These are phyloP conservation scores for Noctua fimbriata DNA, from an alignment of 2,888 invertebrate genomes.

Conservation along the genomic window DNA sequence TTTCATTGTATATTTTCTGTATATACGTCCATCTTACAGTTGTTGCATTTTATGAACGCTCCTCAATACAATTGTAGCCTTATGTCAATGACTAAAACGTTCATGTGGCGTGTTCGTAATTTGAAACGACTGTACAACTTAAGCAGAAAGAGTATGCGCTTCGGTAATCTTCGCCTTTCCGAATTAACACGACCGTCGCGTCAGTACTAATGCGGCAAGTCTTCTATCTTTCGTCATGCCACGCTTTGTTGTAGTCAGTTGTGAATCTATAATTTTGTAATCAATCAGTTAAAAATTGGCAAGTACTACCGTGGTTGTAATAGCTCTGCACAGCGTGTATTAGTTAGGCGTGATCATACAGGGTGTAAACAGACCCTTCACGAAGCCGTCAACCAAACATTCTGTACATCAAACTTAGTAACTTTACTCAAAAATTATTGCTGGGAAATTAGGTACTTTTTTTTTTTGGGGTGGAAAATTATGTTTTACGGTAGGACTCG, in stretches of 20 bases:
- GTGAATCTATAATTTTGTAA: neutral
- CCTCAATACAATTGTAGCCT: neutral
- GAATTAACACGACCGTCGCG: neutral
- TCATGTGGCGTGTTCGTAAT: neutral
- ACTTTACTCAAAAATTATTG: too few relatives aligned
- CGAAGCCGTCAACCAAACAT: too few relatives aligned
- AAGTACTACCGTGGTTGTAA: too few relatives aligned
- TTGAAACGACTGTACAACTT: neutral
- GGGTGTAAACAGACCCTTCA: too few relatives aligned
- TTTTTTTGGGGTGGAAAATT: too few relatives aligned
- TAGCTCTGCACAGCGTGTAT: too few relatives aligned
- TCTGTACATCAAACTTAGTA: too few relatives aligned
- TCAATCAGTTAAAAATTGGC: neutral
- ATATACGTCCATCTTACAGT: neutral
- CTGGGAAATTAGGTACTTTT: too few relatives aligned
- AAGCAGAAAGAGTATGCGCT: neutral
- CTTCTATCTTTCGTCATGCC: neutral
- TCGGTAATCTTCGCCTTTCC: slow-evolving; percentile 1
- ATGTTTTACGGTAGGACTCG: too few relatives aligned
- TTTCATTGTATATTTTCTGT: slow-evolving; percentile 30
- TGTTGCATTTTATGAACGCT: neutral
- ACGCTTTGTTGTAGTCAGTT: neutral
- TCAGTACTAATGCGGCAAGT: neutral
- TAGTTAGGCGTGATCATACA: too few relatives aligned
- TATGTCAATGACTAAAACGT: neutral